Conservation (phyloP, 1,140 invertebrate genomes). For the Drosophila rhopaloa region DNA sequence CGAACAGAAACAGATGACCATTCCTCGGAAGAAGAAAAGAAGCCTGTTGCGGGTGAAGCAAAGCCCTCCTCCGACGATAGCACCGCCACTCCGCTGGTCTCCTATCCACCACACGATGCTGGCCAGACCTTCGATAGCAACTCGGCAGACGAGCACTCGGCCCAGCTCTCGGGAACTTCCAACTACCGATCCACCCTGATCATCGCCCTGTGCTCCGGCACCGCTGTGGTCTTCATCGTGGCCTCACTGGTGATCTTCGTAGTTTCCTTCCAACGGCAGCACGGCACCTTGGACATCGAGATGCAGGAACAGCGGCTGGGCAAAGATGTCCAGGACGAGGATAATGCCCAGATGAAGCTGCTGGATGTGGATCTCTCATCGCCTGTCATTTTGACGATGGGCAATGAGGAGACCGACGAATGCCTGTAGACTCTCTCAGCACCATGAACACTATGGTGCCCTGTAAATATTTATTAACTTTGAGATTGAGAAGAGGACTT, state of each 20-base stretch:
- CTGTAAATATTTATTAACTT: slow-evolving; percentile 68
- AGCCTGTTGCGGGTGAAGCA: slow-evolving; percentile 21
- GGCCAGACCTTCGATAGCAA: slow-evolving; percentile 71
- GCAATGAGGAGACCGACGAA: slow-evolving; percentile 70
- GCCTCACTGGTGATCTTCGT: slow-evolving; percentile 71
- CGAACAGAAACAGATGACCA: background rate
- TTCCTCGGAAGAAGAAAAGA: slow-evolving; percentile 9
- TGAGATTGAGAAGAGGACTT: slow-evolving; percentile 38
- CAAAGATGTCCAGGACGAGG: slow-evolving; percentile 74
- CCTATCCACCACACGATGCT: slow-evolving; percentile 69
- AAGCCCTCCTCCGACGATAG: slow-evolving; percentile 59
- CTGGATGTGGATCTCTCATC: slow-evolving; percentile 70
- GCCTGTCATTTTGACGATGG: slow-evolving; percentile 55
- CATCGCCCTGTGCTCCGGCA: slow-evolving; percentile 70
- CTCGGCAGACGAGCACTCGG: slow-evolving; percentile 68
- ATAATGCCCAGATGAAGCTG: slow-evolving; percentile 74
- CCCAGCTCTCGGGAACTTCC: slow-evolving; percentile 46
- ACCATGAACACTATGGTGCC: slow-evolving; percentile 22
- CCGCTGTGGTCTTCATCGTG: slow-evolving; percentile 71
- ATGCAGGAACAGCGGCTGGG: slow-evolving; percentile 79
- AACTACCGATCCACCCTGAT: slow-evolving; percentile 67
- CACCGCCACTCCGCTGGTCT: slow-evolving; percentile 69
- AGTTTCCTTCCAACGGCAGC: slow-evolving; percentile 75
- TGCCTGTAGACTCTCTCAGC: slow-evolving; percentile 52
- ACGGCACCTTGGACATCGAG: slow-evolving; percentile 77